Percentiles rank a stretch among this genome's conserved stretches.
Evolutionary conservation across 2,888 invertebrate species (phyloP).

Genomic region (Criorhina ranunculi): DNA sequence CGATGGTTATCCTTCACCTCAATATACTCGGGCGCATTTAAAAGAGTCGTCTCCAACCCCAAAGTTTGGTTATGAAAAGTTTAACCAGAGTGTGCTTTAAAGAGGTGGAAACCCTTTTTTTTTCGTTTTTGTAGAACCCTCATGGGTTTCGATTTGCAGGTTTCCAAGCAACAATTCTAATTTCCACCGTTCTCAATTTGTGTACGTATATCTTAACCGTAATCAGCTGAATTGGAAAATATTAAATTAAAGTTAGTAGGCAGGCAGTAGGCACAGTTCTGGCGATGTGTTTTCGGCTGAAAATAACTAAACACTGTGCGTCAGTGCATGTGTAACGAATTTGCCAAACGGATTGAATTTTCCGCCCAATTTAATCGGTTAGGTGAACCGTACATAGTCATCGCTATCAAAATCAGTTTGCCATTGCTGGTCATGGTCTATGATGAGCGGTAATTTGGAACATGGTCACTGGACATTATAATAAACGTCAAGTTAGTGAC

Average conservation of each 20-base stretch:
- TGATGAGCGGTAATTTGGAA: too few relatives aligned
- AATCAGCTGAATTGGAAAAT: slow-evolving; percentile 51
- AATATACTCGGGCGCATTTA: background rate
- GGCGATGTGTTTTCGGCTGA: slow-evolving; percentile 13
- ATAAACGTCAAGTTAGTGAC: too few relatives aligned
- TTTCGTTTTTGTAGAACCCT: background rate
- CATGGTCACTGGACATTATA: too few relatives aligned
- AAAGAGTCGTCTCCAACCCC: background rate
- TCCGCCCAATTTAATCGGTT: slow-evolving; percentile 45
- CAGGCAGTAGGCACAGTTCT: background rate
- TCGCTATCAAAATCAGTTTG: slow-evolving; percentile 38
- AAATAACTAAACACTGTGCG: slow-evolving; percentile 7
- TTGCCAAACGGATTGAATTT: slow-evolving; percentile 48
- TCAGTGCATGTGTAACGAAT: slow-evolving; percentile 27
- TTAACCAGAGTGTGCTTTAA: slow-evolving; percentile 1
- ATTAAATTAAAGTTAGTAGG: slow-evolving; percentile 37
- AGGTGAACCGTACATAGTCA: slow-evolving; percentile 20
- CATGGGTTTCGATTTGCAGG: background rate
- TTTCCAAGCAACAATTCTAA: slow-evolving; percentile 16
- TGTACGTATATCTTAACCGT: slow-evolving; percentile 10
- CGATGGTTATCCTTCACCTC: background rate
- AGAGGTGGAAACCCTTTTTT: background rate
- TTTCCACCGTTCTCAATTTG: slow-evolving; percentile 21
- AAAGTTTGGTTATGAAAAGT: background rate
- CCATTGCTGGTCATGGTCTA: background rate